phyloP scores from a whole-genome alignment of 92 coral and sea anemone species.

The Siderastrea siderea region DNA sequence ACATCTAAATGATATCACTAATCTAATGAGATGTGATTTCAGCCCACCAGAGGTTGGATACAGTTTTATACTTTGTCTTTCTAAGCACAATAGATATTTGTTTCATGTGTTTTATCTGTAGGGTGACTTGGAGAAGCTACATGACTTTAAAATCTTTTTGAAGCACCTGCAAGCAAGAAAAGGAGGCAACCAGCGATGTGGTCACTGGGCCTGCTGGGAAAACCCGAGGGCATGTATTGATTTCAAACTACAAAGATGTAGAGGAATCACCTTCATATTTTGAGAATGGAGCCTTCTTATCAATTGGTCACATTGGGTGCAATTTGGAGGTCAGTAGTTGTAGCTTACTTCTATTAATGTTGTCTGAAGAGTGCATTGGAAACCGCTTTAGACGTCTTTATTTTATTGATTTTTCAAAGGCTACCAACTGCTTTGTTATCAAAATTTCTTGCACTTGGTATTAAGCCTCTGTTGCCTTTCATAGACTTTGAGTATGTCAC shows the following conservation, averaged over 20 bases:
- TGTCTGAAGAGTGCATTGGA: background rate
- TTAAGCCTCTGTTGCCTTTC: too few relatives aligned
- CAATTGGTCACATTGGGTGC: constrained; percentile 7
- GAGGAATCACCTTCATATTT: background rate
- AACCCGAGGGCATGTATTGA: background rate
- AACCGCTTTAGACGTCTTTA: background rate
- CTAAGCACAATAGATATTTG: background rate
- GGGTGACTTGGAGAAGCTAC: constrained; percentile 18
- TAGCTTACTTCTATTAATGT: background rate
- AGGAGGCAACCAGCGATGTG: background rate
- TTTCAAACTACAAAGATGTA: background rate
- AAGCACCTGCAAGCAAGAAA: background rate
- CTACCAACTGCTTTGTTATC: too few relatives aligned
- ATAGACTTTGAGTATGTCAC: too few relatives aligned
- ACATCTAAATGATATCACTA: too few relatives aligned
- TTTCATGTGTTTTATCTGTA: background rate
- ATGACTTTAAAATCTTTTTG: constrained; percentile 1
- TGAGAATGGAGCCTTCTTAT: background rate
- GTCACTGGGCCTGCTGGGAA: constrained; percentile 1
- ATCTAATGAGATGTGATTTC: background rate
- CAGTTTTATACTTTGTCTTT: background rate
- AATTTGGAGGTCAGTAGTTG: background rate
- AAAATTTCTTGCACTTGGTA: too few relatives aligned
- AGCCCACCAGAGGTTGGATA: background rate
- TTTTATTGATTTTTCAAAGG: background rate